Evolutionary conservation across 2,797 vertebrate species (phyloP).

Genomic region (Catamblyrhynchus diadema): DNA sequence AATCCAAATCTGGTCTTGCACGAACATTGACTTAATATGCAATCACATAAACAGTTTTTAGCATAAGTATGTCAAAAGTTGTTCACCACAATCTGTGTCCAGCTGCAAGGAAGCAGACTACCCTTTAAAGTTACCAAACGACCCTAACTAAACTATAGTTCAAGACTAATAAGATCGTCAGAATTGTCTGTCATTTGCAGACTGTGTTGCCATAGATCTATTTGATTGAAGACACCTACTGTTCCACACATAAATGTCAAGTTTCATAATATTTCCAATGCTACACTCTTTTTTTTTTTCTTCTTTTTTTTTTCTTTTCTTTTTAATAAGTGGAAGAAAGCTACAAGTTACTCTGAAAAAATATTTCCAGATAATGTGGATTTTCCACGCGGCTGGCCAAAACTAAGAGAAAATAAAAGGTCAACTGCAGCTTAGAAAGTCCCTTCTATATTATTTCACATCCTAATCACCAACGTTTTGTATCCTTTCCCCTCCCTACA

Average conservation of each 20-base stretch:
- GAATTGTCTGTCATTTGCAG: slow-evolving; percentile 59
- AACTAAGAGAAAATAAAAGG: slow-evolving; percentile 28
- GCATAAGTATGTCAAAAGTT: slow-evolving; percentile 1
- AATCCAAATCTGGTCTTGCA: not conserved
- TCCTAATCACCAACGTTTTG: not conserved
- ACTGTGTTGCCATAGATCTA: slow-evolving; percentile 55
- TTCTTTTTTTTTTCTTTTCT: not conserved
- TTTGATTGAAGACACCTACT: slow-evolving; percentile 63
- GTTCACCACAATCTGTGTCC: slow-evolving; percentile 7
- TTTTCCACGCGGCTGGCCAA: slow-evolving; percentile 38
- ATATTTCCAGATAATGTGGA: slow-evolving; percentile 14
- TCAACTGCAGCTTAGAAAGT: not conserved
- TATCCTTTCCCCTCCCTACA: not conserved
- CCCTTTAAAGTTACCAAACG: slow-evolving; percentile 8
- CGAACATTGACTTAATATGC: not conserved
- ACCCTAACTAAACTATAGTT: slow-evolving; percentile 37
- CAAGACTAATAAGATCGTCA: slow-evolving; percentile 58
- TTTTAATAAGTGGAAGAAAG: slow-evolving; percentile 4
- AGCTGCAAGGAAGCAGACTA: slow-evolving; percentile 18
- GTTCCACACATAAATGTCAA: slow-evolving; percentile 63
- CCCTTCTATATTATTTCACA: not conserved
- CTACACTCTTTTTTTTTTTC: not conserved
- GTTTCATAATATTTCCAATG: slow-evolving; percentile 67
- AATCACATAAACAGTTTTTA: not conserved
- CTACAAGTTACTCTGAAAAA: not conserved